Base-by-base conservation (phyloP, 2,113 vertebrate species). In the Sinocyclocheilus anophthalmus region DNA sequence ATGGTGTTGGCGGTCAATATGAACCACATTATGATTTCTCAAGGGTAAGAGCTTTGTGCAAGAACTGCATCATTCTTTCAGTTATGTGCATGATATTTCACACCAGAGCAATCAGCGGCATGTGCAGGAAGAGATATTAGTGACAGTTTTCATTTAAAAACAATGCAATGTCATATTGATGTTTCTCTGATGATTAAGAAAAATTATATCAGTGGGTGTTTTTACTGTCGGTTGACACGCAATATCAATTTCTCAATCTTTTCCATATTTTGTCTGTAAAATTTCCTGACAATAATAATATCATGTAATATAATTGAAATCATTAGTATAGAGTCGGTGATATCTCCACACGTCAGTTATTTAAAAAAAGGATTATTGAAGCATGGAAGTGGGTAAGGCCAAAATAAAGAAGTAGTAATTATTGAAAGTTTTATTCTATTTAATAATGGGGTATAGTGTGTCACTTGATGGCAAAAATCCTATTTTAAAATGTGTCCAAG, bases 1-100 rank as follows among this genome's bases (percentile, higher is more conserved):
- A 99, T 0, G 98, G 98, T 69, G 97, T 99, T 88, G 98, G 97
- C 94, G 98, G 98, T 90, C 98, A 99, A 90, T 99, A 99, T 0
- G 98, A 99, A 85, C 98, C 98, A 67, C 98, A 99, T 92, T 99
- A 95, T 5, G 98, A 99, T 92, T 99, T 99, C 92, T 99, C 98
- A 1, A 96, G 98, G 96, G 98, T 99, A 95, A 98, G 97, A 86
- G 70, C 9, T 20, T 12, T 69, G 26, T 81, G 13, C 76, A n/a
- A 1, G 13, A 10, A 45, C 26, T 81, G 50, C 86, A 37, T 72
- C 7, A 2, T 37, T 67, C 24, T n/a, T 13, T 57, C 12, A 24
- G 1, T 59, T 11, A 69, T 75, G 24, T 33, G 4, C 20, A 33
- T 37, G 9, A 61, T 30, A 37, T 14, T 33, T 79, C 30, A 61